Base-by-base conservation (phyloP, 2,113 vertebrate species). In the Mionectes macconnelli region DNA sequence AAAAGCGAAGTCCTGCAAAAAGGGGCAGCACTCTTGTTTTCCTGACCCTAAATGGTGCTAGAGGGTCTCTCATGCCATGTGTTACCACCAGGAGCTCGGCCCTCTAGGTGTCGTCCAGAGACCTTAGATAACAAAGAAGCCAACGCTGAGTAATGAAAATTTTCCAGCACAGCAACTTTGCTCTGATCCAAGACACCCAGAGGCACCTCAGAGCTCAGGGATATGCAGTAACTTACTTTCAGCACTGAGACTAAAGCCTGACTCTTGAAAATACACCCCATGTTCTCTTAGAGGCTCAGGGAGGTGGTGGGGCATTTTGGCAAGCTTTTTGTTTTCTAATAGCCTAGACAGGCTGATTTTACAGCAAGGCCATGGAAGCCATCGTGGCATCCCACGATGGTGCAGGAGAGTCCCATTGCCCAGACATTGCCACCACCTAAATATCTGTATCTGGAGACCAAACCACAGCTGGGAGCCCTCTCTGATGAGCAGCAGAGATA, bases 101-200 rank as follows among this genome's bases (percentile, higher is more conserved):
- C 39, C n/a, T 55, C 70, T 39, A n/a, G 12, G 14, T 25, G 13
- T 37, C 37, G 72, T 20, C 22, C 47, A 67, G 52, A 67, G 47
- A 31, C 35, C 47, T 57, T 27, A 30, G 27, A 17, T 16, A 66
- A 47, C 28, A 56, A 49, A 67, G 24, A 70, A 8, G 12, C 39
- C 80, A 88, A 68, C 81, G 37, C 7, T 8, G 7, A 81, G 20
- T 1, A 0, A 47, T 0, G 0, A 44, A 10, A 13, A 2, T 68
- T 68, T 68, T 68, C 60, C 31, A 40, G 31, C 55, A 42, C 30
- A 57, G 33, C 18, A 35, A n/a, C 27, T 72, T 50, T 21, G 8
- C 45, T 80, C 35, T 79, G 35, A 66, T 47, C 22, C 33, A 60
- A 30, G 63, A 63, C 30, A 39, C 52, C 20, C 0, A 0, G 84